Conservation (phyloP, 1,140 invertebrate species). For the Eurosta solidaginis region DNA sequence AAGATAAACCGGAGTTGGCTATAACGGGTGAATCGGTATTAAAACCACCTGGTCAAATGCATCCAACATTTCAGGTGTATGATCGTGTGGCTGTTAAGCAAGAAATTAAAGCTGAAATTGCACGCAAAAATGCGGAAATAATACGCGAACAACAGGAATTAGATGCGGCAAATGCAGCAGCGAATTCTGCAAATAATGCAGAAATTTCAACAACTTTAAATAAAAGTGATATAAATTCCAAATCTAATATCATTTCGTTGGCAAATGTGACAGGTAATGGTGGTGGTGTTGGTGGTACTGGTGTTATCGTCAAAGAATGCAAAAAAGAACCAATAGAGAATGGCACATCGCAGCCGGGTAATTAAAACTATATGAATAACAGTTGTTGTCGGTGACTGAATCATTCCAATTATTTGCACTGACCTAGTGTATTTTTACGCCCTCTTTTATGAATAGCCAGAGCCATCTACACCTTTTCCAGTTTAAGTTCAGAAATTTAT, state of each 20-base stretch:
- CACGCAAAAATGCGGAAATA: slow-evolving; percentile 52
- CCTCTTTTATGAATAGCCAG: no score
- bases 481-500: no score
- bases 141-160: slow-evolving; percentile 54
- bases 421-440: no score
- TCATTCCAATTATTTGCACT: no score
- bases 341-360: slow-evolving; percentile 30
- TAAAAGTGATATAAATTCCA: not conserved
- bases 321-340: slow-evolving; percentile 51
- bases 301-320: not conserved
- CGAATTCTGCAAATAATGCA: slow-evolving; percentile 43
- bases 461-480: no score
- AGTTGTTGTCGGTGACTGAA: no score
- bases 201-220: not conserved
- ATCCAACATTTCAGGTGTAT: slow-evolving; percentile 42
- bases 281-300: slow-evolving; percentile 37
- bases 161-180: slow-evolving; percentile 42
- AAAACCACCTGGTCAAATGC: slow-evolving; percentile 40
- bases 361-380: no score
- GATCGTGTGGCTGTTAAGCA: slow-evolving; percentile 53
- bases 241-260: not conserved
- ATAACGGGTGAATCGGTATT: slow-evolving; percentile 81
- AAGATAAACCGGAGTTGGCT: slow-evolving; percentile 81
- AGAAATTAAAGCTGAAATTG: slow-evolving; percentile 57
- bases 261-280: not conserved